phyloP scores from a whole-genome alignment of 2,888 invertebrate genomes.

The Oligia strigilis region DNA sequence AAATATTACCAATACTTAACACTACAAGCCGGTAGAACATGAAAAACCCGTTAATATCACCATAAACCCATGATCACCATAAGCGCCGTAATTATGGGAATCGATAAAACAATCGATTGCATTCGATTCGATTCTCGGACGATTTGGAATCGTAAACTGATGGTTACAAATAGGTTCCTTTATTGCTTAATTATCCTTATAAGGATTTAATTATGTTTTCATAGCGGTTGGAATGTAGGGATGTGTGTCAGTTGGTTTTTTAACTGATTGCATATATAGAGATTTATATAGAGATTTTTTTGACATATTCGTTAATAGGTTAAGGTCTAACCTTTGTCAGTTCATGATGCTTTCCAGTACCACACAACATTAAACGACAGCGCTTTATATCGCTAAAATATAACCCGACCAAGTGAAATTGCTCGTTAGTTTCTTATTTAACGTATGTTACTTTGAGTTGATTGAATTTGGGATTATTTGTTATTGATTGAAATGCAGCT shows the following conservation, averaged over 20 bases:
- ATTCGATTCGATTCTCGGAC: conserved; percentile 60
- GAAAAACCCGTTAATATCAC: conserved; percentile 62
- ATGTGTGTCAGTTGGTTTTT: conserved; percentile 42
- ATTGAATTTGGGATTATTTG: too few relatives aligned
- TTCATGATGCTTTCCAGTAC: too few relatives aligned
- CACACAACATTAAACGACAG: too few relatives aligned
- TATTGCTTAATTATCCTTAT: conserved; percentile 68
- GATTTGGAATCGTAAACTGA: conserved; percentile 70
- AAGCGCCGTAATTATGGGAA: conserved; percentile 67
- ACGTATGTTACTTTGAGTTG: too few relatives aligned
- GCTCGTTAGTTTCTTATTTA: too few relatives aligned
- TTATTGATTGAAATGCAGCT: too few relatives aligned
- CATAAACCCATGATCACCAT: conserved; percentile 59
- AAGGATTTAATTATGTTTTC: conserved; percentile 68
- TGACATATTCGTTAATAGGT: too few relatives aligned
- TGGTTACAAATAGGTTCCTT: conserved; percentile 72
- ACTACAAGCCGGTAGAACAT: conserved; percentile 60
- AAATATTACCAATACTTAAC: conserved; percentile 59
- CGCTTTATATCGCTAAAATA: too few relatives aligned
- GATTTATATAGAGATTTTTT: too few relatives aligned
- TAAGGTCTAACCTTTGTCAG: too few relatives aligned
- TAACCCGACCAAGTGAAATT: too few relatives aligned
- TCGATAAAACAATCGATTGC: conserved; percentile 69
- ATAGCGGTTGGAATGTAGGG: conserved; percentile 49
- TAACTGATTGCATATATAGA: background rate